A percentile compares a stretch with the other conserved stretches of the same genome.
These are phyloP conservation scores for Rhinatrema bivittatum DNA, from an alignment of 2,797 vertebrate genomes.

Conservation along the genomic window DNA sequence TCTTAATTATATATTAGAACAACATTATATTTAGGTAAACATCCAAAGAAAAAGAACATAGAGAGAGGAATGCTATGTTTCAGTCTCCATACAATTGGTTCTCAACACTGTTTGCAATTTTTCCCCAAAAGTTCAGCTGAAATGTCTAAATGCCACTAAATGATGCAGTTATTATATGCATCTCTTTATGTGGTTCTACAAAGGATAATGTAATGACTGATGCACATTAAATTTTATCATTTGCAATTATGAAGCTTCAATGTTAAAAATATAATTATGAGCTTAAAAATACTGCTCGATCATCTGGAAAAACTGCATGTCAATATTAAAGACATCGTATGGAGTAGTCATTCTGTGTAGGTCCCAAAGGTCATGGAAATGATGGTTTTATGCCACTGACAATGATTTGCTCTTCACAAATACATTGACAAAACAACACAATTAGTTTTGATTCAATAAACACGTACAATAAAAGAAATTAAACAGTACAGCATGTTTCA, in stretches of 20 bases:
- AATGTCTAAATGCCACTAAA: too few relatives aligned
- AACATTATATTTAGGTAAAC: too few relatives aligned
- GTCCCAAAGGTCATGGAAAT: slow-evolving; percentile 69
- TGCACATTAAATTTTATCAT: slow-evolving; percentile 5
- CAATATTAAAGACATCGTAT: slow-evolving; percentile 58
- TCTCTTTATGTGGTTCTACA: too few relatives aligned
- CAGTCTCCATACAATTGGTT: too few relatives aligned
- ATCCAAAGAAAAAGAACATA: too few relatives aligned
- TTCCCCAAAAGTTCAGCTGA: too few relatives aligned
- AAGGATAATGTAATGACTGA: slow-evolving; percentile 16
- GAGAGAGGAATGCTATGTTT: too few relatives aligned
- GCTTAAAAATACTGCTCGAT: slow-evolving; percentile 37
- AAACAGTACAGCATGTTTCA: slow-evolving; percentile 41
- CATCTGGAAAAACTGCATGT: slow-evolving; percentile 37
- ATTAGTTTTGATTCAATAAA: slow-evolving; percentile 80
- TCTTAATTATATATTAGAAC: too few relatives aligned
- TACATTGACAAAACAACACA: slow-evolving; percentile 73
- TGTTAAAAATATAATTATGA: slow-evolving; percentile 40
- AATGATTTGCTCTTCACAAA: slow-evolving; percentile 68
- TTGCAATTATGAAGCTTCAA: slow-evolving; percentile 13
- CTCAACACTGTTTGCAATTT: too few relatives aligned
- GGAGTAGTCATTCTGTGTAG: slow-evolving; percentile 62
- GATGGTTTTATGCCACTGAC: slow-evolving; percentile 67
- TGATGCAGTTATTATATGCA: too few relatives aligned
- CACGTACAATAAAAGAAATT: slow-evolving; percentile 66